phyloP scores from a whole-genome alignment of 2,113 vertebrate species.

The Pavo muticus region DNA sequence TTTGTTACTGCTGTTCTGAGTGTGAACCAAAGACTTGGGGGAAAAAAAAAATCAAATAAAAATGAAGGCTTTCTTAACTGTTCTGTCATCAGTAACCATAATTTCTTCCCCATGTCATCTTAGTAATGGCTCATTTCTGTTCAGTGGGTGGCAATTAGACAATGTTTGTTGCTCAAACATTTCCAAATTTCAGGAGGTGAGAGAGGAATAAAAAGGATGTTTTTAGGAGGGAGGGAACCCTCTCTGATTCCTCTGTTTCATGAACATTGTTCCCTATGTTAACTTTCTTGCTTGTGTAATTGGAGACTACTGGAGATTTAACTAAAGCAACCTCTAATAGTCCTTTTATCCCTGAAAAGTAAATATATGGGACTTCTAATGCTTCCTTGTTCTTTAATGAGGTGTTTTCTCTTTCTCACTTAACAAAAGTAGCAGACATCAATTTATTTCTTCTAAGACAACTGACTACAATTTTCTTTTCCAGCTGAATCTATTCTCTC shows the following conservation, averaged over 20 bases:
- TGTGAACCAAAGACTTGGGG: neutral
- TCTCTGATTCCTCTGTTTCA: neutral
- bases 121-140: neutral
- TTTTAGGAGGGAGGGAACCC: neutral
- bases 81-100: neutral
- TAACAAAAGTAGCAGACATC: neutral
- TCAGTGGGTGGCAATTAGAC: neutral
- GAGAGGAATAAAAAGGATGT: neutral
- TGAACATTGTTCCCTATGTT: neutral
- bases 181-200: neutral
- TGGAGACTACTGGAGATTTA: neutral
- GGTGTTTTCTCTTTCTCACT: neutral
- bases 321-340: neutral
- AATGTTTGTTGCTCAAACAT: neutral
- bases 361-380: neutral
- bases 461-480: neutral
- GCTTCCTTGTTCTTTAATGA: neutral
- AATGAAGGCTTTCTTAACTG: neutral
- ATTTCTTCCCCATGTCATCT: slow-evolving; percentile 1
- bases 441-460: neutral
- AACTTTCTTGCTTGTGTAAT: neutral
- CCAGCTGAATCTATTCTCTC: slow-evolving; percentile 16
- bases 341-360: neutral
- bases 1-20: neutral
- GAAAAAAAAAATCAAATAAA: neutral